These are phyloP conservation scores for Berghia stephanieae DNA, from an alignment of 1,140 invertebrate genomes.

Conservation along the genomic window DNA sequence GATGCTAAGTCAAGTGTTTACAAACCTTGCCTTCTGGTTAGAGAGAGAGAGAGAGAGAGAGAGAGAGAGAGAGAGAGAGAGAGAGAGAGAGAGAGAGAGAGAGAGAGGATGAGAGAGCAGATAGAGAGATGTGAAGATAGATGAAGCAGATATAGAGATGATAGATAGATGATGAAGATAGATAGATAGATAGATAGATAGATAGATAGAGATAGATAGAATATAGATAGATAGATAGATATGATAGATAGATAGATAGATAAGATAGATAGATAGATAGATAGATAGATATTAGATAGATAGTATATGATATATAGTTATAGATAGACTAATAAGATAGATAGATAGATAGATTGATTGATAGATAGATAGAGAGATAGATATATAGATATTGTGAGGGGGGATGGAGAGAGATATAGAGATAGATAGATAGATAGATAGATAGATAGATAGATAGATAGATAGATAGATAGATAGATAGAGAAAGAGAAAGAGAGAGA, in stretches of 20 bases:
- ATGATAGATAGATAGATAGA: too few relatives aligned
- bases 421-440: neutral
- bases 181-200: too few relatives aligned
- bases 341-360: neutral
- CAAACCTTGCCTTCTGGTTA: too few relatives aligned
- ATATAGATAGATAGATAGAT: too few relatives aligned
- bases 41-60: neutral
- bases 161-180: too few relatives aligned
- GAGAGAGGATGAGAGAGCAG: neutral
- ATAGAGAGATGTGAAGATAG: neutral
- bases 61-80: neutral
- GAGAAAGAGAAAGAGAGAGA: neutral
- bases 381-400: too few relatives aligned
- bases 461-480: neutral
- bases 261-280: too few relatives aligned
- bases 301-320: neutral
- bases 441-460: neutral
- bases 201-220: too few relatives aligned
- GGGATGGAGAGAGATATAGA: neutral
- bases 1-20: too few relatives aligned
- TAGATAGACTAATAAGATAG: too few relatives aligned
- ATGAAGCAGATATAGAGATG: neutral
- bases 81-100: constrained; percentile 10
- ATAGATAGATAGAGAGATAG: neutral
- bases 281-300: too few relatives aligned